Base-by-base conservation (phyloP, 2,888 invertebrate genomes). In the Torymus aiolomorphi region DNA sequence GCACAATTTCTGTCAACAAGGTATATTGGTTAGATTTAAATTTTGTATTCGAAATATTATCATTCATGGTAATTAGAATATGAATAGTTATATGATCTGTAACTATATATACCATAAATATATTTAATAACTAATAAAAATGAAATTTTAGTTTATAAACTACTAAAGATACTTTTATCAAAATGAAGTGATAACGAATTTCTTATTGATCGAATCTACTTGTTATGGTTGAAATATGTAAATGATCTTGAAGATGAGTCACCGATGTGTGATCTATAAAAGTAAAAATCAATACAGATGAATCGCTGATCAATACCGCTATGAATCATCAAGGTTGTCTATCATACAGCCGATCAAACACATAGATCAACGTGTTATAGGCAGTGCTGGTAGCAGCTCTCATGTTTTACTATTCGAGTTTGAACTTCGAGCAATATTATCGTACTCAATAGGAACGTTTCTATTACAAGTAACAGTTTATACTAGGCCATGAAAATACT, bases 211-310 rank as follows among this genome's bases (percentile, higher is more conserved):
- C 8, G 42, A 42, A 42, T 42, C 42, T 20, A 5, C 24, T 13
- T 20, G 20, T 59, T 61, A 20, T 16, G 1, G 18, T 13, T 20
- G 24, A 42, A 42, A 42, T 42, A 67, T n/a, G 24, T 54, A 24
- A 67, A 67, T 67, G 24, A 52, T 52, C 20, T 4, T 4, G 13
- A 18, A 11, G n/a, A n/a, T 12, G 16, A 10, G 18, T 5, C 42
- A 65, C 2, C 16, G 10, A 49, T 16, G 10, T 2, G 11, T 18
- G 54, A 2, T n/a, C 13, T 3, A 31, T 24, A 70, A 2, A 72
- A 16, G 24, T n/a, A 52, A 72, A 66, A 62, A 76, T 76, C 69
- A 61, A 76, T 61, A 61, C 49, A 54, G 67, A 69, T 76, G 69
- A 76, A 61, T 76, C 10, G 69, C 51, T 59, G 65, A 79, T 65